Evolutionary conservation across 2,113 vertebrate genomes (phyloP).

Genomic region (Aldabrachelys gigantea): DNA sequence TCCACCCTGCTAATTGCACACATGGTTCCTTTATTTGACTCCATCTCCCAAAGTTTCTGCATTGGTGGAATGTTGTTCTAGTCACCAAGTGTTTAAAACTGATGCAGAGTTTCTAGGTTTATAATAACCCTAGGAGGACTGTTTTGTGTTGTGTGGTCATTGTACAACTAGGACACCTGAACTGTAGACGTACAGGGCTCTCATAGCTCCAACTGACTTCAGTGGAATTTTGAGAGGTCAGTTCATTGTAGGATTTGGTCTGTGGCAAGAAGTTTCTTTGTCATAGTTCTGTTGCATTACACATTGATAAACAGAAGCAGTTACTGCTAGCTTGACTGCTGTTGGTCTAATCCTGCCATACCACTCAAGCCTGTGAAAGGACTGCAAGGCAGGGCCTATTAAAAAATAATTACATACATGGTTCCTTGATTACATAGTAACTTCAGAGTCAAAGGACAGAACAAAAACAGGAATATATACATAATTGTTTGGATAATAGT

Average conservation of each 20-base stretch:
- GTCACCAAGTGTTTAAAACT: not conserved
- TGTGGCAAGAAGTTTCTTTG: accelerated
- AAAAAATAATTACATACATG: not conserved
- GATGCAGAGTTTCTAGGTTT: not conserved
- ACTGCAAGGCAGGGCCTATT: not conserved
- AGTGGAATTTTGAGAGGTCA: accelerated
- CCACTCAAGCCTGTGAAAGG: accelerated
- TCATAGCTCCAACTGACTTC: not conserved
- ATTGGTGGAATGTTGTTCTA: not conserved
- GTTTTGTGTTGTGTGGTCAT: not conserved
- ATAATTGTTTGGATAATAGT: not conserved
- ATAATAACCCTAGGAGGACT: not conserved
- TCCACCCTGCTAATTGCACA: not conserved
- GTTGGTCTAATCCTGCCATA: not conserved
- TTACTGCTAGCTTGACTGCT: not conserved
- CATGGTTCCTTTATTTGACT: not conserved
- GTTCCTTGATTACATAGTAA: not conserved
- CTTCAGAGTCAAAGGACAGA: not conserved
- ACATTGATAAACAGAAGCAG: not conserved
- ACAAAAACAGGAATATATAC: accelerated
- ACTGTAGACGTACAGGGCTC: not conserved
- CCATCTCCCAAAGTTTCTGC: not conserved
- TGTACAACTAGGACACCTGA: not conserved
- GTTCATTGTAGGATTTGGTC: not conserved
- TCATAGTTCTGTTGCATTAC: not conserved